Evolutionary conservation across 2,797 vertebrate species (phyloP), one percentile per base, ranked within the genome.

Genomic region (Catharus ustulatus): DNA sequence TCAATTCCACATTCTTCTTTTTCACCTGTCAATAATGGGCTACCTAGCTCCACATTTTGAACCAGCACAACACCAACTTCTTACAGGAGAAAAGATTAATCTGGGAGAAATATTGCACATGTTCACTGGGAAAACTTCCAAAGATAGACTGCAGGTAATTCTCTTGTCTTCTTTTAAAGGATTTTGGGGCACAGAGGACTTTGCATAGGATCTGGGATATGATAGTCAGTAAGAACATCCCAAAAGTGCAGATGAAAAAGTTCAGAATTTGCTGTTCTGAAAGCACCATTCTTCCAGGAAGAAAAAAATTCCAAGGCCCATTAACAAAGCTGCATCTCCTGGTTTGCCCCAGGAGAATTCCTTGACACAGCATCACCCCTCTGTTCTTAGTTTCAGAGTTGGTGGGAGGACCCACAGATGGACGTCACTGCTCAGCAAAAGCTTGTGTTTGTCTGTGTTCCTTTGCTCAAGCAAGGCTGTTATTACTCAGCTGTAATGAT

Each of bases 361-460:
- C 42, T 36, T 52, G 61, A 40, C 43, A 26, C 15, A 51, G 11
- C 5, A 9, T 38, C n/a, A 34, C 16, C 0, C 2, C 38, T 40
- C 23, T 26, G 10, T 24, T 86, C 61, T 73, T 67, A 75, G 1
- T 13, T 40, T 71, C 16, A 24, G 7, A 36, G 36, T 3, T 0
- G 0, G 32, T 11, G 23, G 30, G 17, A 85, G 24, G 19, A 57
- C 32, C 27, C 0, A 0, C 15, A 75, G 34, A 34, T 46, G 51
- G 38, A 34, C n/a, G 18, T 61, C 3, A 0, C 22, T 67, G 46
- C 10, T 88, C 52, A 69, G 10, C 36, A 71, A 55, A 73, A 51
- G 7, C 40, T 87, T 51, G 10, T 38, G 29, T 46, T 68, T 76
- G 6, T 45, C 21, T 62, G 22, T 8, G 1, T 34, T 79, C 21